Conservation (phyloP, 1,140 invertebrate species). For the Chironomus striatipennis region DNA sequence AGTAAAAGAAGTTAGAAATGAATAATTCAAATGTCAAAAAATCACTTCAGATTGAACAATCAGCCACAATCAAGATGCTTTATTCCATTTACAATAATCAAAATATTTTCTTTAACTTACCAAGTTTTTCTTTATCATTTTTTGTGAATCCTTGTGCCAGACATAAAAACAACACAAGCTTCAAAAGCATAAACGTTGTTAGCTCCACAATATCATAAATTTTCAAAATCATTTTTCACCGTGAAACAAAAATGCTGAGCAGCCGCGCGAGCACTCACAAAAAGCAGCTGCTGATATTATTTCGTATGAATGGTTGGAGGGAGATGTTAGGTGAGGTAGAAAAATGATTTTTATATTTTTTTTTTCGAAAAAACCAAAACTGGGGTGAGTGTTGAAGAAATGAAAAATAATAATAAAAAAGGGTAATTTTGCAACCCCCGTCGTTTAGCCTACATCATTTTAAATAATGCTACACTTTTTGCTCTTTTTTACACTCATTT, state of each 20-base stretch:
- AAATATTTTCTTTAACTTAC: not conserved
- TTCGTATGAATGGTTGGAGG: not conserved
- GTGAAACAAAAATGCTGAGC: not conserved
- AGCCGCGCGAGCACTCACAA: not conserved
- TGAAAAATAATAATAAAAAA: constrained; percentile 16
- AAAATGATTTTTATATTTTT: not conserved
- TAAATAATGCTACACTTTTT: not conserved
- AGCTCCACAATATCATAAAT: constrained; percentile 19
- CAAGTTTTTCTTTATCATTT: not conserved
- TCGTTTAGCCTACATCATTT: constrained; percentile 19
- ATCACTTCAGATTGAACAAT: too few species aligned
- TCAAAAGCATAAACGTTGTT: constrained; percentile 15
- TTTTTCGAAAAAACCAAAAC: too few species aligned
- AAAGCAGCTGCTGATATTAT: not conserved
- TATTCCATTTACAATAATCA: not conserved
- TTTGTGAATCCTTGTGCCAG: constrained; percentile 18
- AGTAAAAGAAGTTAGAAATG: too few species aligned
- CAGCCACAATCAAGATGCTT: too few species aligned
- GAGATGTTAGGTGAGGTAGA: not conserved
- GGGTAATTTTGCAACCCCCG: not conserved
- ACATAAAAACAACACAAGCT: constrained; percentile 21
- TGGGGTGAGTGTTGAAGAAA: too few species aligned
- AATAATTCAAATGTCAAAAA: too few species aligned
- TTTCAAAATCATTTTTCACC: constrained; percentile 21
- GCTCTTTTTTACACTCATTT: not conserved